phyloP scores from a whole-genome alignment of 1,140 invertebrate genomes.

The honey bee (Apis mellifera) region DNA sequence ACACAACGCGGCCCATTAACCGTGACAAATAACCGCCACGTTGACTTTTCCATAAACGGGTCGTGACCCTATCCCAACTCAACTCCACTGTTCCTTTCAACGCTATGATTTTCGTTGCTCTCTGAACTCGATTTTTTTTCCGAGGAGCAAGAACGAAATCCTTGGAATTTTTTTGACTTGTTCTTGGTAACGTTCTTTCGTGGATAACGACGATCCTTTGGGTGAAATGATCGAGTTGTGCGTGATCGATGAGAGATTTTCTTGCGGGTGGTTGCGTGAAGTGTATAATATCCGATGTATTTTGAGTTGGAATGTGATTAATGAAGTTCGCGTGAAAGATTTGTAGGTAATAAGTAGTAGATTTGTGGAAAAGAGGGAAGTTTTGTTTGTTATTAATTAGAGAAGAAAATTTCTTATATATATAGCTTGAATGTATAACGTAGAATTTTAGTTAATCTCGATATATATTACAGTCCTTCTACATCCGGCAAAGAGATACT shows the following conservation, averaged over 20 bases:
- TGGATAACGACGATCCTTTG: not conserved
- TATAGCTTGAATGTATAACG: no score
- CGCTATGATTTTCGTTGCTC: not conserved
- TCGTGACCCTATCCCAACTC: not conserved
- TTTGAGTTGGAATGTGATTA: no score
- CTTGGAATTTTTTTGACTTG: not conserved
- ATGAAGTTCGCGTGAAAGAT: not conserved
- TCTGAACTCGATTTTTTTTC: constrained; percentile 1
- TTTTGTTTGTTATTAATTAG: no score
- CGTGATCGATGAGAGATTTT: not conserved
- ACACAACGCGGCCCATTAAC: constrained; percentile 61
- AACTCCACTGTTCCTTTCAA: not conserved
- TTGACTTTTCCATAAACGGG: constrained; percentile 40
- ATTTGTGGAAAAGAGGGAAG: no score
- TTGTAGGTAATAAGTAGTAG: no score
- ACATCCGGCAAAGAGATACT: no score
- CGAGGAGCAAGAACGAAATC: not conserved
- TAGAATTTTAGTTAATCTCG: no score
- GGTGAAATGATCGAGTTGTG: no score
- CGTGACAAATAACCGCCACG: constrained; percentile 60
- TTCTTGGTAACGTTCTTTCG: not conserved
- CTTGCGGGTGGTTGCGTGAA: not conserved
- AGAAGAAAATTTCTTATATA: no score
- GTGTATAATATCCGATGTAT: no score
- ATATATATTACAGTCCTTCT: no score